phyloP scores from a whole-genome alignment of 2,888 invertebrate genomes.

The Acrobasis suavella region DNA sequence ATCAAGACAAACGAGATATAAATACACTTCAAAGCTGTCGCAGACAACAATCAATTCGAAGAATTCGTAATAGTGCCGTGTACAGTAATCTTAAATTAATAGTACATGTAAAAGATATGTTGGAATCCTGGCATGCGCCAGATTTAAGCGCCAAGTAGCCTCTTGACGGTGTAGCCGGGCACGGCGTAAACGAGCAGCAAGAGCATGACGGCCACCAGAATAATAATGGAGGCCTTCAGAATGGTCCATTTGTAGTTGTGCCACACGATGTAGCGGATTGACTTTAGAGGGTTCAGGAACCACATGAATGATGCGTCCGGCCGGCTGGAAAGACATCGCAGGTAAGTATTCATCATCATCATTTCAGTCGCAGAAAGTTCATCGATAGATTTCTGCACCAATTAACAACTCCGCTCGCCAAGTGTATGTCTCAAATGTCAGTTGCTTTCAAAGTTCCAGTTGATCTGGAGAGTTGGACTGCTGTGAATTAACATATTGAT shows the following conservation, averaged over 20 bases:
- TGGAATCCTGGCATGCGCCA: too few relatives aligned
- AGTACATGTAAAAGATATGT: too few relatives aligned
- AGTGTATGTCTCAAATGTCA: too few relatives aligned
- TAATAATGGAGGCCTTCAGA: constrained; percentile 85
- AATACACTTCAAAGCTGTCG: too few relatives aligned
- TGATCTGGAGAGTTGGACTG: too few relatives aligned
- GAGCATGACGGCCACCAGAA: constrained; percentile 85
- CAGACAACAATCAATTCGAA: too few relatives aligned
- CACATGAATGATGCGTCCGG: constrained; percentile 97
- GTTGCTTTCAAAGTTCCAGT: too few relatives aligned
- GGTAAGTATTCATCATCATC: background rate
- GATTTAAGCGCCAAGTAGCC: constrained; percentile 88
- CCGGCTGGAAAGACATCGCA: constrained; percentile 84
- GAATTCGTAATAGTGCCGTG: background rate
- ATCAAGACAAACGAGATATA: too few relatives aligned
- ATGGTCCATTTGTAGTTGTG: constrained; percentile 97
- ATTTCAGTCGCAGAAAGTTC: too few relatives aligned
- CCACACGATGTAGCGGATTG: constrained; percentile 95
- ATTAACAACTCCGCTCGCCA: background rate
- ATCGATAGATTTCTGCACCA: background rate
- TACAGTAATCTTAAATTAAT: too few relatives aligned
- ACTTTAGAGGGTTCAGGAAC: constrained; percentile 95
- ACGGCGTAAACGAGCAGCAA: constrained; percentile 91
- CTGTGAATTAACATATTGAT: too few relatives aligned
- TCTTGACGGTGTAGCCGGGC: constrained; percentile 94